Evolutionary conservation across 2,113 vertebrate species (phyloP).

Genomic region (Stictonetta naevosa): DNA sequence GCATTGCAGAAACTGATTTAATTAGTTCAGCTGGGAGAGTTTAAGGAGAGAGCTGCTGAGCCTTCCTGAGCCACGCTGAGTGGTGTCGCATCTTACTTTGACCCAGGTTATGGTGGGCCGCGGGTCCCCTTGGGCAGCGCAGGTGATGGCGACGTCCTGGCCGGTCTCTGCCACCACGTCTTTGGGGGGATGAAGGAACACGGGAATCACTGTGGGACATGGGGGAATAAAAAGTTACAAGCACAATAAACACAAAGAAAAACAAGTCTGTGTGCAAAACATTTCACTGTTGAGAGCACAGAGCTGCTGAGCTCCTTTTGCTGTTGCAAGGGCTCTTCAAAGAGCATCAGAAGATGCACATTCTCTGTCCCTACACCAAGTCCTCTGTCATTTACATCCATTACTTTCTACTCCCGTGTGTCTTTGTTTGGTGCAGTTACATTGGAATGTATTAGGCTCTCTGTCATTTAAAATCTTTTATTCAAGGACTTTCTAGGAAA

Average conservation of each 20-base stretch:
- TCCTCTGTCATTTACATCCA: not conserved
- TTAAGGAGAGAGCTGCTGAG: fast-evolving
- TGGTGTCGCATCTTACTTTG: slow-evolving; percentile 29
- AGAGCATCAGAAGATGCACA: not conserved
- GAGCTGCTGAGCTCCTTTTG: not conserved
- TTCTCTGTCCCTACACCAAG: not conserved
- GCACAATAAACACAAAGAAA: not conserved
- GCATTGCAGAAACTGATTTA: not conserved
- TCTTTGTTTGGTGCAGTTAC: not conserved
- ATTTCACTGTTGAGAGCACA: fast-evolving
- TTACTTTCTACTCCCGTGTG: not conserved
- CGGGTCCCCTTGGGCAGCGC: slow-evolving; percentile 71
- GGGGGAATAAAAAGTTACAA: not conserved
- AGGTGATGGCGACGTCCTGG: slow-evolving; percentile 61
- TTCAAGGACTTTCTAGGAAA: not conserved
- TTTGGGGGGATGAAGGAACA: slow-evolving; percentile 67
- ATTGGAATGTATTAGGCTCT: not conserved
- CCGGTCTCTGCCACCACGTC: slow-evolving; percentile 70
- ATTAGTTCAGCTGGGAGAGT: not conserved
- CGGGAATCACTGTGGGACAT: slow-evolving; percentile 61
- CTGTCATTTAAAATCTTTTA: not conserved
- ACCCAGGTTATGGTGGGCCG: slow-evolving; percentile 74
- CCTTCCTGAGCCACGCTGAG: fast-evolving
- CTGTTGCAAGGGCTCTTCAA: not conserved
- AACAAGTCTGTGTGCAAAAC: fast-evolving